Evolutionary conservation across 2,888 invertebrate genomes (phyloP).

Genomic region (Quadroppia sp.): DNA sequence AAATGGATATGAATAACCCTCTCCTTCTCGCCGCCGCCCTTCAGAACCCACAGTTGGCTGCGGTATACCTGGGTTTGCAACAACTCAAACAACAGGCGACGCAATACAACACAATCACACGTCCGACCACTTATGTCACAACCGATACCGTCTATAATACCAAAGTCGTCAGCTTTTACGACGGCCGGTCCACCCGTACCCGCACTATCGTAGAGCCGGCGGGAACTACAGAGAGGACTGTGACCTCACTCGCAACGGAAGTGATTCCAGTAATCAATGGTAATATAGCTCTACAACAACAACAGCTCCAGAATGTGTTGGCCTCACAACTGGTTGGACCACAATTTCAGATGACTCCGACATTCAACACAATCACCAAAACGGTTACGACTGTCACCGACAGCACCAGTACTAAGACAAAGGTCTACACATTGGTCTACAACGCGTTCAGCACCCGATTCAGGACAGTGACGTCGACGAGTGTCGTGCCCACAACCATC

Average conservation of each 20-base stretch:
- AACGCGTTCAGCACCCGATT: slow-evolving; percentile 49
- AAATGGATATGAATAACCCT: slow-evolving; percentile 47
- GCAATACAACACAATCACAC: slow-evolving; percentile 46
- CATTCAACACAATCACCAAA: slow-evolving; percentile 8
- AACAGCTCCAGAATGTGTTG: slow-evolving; percentile 45
- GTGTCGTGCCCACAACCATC: slow-evolving; percentile 47
- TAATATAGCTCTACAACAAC: slow-evolving; percentile 45
- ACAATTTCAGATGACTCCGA: slow-evolving; percentile 34
- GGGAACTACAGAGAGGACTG: slow-evolving; percentile 45
- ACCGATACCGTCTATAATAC: slow-evolving; percentile 49
- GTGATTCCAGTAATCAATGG: slow-evolving; percentile 46
- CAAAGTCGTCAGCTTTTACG: slow-evolving; percentile 48
- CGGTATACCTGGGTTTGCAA: slow-evolving; percentile 48
- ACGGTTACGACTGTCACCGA: slow-evolving; percentile 46
- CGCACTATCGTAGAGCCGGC: slow-evolving; percentile 48
- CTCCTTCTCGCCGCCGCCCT: slow-evolving; percentile 48
- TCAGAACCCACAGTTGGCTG: slow-evolving; percentile 49
- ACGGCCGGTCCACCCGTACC: slow-evolving; percentile 48
- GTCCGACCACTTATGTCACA: slow-evolving; percentile 47
- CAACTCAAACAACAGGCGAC: slow-evolving; percentile 44
- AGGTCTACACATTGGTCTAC: slow-evolving; percentile 48
- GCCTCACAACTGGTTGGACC: slow-evolving; percentile 42
- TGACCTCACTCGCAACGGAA: slow-evolving; percentile 47
- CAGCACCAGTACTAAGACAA: slow-evolving; percentile 47
- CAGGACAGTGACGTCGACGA: slow-evolving; percentile 49